Evolutionary conservation across 2,888 invertebrate species (phyloP).

Genomic region (Hypselothyrea guttata): DNA sequence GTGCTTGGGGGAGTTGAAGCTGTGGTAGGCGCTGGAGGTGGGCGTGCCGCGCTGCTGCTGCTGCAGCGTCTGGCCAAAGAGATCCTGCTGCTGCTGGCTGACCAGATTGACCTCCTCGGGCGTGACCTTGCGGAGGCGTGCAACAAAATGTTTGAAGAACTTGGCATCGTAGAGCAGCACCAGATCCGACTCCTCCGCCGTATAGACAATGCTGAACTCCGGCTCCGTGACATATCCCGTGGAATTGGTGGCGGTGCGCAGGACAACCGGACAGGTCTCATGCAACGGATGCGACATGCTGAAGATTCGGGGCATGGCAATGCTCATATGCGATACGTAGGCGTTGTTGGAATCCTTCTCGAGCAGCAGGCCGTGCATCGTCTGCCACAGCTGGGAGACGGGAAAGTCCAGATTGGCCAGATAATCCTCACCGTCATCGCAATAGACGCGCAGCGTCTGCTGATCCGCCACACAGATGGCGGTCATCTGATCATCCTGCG

Average conservation of each 20-base stretch:
- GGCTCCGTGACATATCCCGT: slow-evolving; percentile 86
- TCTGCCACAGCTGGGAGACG: slow-evolving; percentile 92
- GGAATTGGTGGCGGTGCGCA: slow-evolving; percentile 85
- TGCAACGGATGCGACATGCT: slow-evolving; percentile 94
- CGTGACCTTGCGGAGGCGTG: slow-evolving; percentile 89
- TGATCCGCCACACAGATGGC: slow-evolving; percentile 84
- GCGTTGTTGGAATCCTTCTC: slow-evolving; percentile 86
- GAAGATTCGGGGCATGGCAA: slow-evolving; percentile 90
- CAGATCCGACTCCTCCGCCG: slow-evolving; percentile 90
- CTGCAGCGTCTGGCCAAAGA: slow-evolving; percentile 58
- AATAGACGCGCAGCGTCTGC: slow-evolving; percentile 89
- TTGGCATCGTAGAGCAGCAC: slow-evolving; percentile 91
- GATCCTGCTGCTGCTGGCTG: slow-evolving; percentile 83
- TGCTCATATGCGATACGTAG: slow-evolving; percentile 77
- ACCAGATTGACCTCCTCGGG: slow-evolving; percentile 87
- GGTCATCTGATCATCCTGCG: slow-evolving; percentile 57
- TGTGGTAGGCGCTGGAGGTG: slow-evolving; percentile 43
- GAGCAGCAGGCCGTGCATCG: slow-evolving; percentile 92
- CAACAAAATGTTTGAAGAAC: slow-evolving; percentile 90
- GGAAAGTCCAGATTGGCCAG: slow-evolving; percentile 90
- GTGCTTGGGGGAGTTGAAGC: slow-evolving; percentile 74
- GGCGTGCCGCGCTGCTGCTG: slow-evolving; percentile 40
- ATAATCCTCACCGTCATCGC: slow-evolving; percentile 91
- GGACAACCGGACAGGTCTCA: slow-evolving; percentile 92
- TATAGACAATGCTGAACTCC: slow-evolving; percentile 87